Evolutionary conservation across 2,797 vertebrate genomes (phyloP), one percentile per base, ranked within the genome.

Genomic region (Botia almorhae): DNA sequence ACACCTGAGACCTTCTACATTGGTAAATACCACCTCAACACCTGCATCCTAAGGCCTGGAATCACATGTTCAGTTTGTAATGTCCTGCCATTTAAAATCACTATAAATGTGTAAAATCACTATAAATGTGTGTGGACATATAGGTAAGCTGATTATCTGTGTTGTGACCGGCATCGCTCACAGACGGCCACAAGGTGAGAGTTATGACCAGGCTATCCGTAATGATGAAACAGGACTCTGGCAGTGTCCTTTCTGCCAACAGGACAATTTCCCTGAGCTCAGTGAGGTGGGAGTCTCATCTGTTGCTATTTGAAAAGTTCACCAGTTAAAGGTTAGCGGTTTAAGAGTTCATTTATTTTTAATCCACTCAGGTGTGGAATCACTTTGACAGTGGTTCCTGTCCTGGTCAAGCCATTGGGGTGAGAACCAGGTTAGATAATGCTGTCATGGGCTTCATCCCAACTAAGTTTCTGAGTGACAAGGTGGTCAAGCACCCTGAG

Each of bases 181-280:
- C 90, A 94, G 98, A 82, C 93, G 98, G 12, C 98, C 98, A 0
- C 98, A 99, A 81, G 98, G 98, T 39, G 98, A 99, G 85, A 99
- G 96, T 91, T 99, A 99, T 0, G 98, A 99, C 92, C 98, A 99
- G 89, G 98, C 98, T 0, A 99, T 99, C 82, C 91, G 98, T 46
- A 99, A 99, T 0, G 98, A 99, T 0, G 90, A 96, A 69, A 98
- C 97, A 0, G 98, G 98, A 1, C 93, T 99, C 16, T 99, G 98
- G 98, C 98, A 99, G 87, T 99, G 98, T 90, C 98, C 98, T 58
- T 99, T 99, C 92, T 99, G 98, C 81, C 98, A 99, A 82, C 97
- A 99, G 89, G 98, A 99, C 91, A 99, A 98, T 89, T 99, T 99
- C 70, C 98, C 98, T 33, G 98, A 99, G 79, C 96, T 99, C 75